Evolutionary conservation across 2,113 vertebrate genomes (phyloP).

Genomic region (Toxotes jaculatrix): DNA sequence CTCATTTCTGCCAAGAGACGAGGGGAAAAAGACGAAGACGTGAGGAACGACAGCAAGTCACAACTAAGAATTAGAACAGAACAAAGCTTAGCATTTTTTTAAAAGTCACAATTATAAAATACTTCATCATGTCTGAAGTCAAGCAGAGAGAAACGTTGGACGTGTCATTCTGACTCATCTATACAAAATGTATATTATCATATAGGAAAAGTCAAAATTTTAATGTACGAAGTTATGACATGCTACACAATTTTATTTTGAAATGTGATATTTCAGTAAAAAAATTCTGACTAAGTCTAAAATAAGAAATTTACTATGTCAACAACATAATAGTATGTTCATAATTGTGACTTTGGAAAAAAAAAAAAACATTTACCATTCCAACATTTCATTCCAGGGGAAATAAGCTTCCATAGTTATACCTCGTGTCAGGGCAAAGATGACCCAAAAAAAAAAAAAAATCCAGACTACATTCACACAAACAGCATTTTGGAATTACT

Average conservation of each 20-base stretch:
- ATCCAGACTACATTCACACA: slow-evolving; percentile 58
- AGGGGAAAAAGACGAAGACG: neutral
- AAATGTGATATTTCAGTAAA: too few relatives aligned
- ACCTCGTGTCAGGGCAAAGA: neutral
- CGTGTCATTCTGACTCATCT: neutral
- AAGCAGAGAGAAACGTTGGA: too few relatives aligned
- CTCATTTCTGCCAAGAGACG: slow-evolving; percentile 1
- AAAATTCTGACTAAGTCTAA: neutral
- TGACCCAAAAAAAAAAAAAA: neutral
- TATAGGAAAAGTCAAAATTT: neutral
- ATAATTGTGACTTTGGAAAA: neutral
- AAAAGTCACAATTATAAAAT: neutral
- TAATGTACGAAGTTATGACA: neutral
- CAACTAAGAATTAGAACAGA: neutral
- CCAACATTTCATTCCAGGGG: neutral
- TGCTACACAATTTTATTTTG: too few relatives aligned
- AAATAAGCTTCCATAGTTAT: slow-evolving; percentile 15
- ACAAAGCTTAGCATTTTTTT: neutral
- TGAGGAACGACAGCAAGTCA: neutral
- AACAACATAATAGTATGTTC: neutral
- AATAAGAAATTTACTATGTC: neutral
- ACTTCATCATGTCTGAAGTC: too few relatives aligned
- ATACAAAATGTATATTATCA: too few relatives aligned
- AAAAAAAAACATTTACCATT: neutral
- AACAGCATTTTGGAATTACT: slow-evolving; percentile 68